Evolutionary conservation across 2,113 vertebrate genomes (phyloP).

Genomic region (Bubo bubo): DNA sequence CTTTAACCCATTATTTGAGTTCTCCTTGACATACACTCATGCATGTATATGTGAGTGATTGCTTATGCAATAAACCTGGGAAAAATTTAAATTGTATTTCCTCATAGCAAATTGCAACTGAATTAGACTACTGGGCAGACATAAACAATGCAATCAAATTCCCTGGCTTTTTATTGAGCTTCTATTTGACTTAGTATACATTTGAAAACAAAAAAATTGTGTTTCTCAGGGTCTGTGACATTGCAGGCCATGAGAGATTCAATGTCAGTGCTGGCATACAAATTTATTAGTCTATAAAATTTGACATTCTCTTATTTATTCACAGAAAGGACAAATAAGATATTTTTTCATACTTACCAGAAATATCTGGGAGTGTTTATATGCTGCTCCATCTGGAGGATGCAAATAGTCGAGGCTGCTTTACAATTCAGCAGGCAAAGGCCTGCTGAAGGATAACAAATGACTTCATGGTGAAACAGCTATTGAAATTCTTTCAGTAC

Average conservation of each 20-base stretch:
- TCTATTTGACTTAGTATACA: constrained; percentile 75
- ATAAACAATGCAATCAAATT: constrained; percentile 81
- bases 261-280: constrained; percentile 76
- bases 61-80: constrained; percentile 71
- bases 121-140: constrained; percentile 78
- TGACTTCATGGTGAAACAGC: constrained; percentile 99
- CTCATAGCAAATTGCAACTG: constrained; percentile 74
- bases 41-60: constrained; percentile 45
- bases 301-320: constrained; percentile 89
- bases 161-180: constrained; percentile 73
- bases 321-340: constrained; percentile 86
- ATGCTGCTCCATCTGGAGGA: constrained; percentile 94
- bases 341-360: constrained; percentile 87
- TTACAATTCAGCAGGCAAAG: constrained; percentile 97
- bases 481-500: constrained; percentile 99
- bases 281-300: constrained; percentile 86
- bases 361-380: constrained; percentile 85
- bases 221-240: constrained; percentile 77
- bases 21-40: constrained; percentile 48
- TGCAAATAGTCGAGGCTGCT: constrained; percentile 91
- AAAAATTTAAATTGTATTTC: constrained; percentile 79
- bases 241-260: constrained; percentile 75
- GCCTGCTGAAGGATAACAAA: constrained; percentile 99
- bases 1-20: constrained; percentile 67
- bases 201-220: constrained; percentile 65